A percentile compares a stretch with the other conserved stretches of the same genome.
These are phyloP conservation scores for Myodes glareolus DNA, from an alignment of 2,113 vertebrate species.

Conservation along the genomic window DNA sequence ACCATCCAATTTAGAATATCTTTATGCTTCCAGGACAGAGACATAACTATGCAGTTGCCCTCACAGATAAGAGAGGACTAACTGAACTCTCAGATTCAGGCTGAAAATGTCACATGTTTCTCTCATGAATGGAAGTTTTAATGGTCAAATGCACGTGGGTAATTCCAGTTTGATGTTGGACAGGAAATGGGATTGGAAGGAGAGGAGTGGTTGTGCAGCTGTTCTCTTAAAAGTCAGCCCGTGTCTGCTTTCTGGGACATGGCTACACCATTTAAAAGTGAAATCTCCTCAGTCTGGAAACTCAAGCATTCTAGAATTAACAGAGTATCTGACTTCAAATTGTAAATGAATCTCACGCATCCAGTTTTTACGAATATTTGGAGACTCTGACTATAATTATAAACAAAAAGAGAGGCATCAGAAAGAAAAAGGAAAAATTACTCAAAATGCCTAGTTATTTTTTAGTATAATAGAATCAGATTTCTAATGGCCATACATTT, in stretches of 20 bases:
- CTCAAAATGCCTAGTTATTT: neutral
- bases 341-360: neutral
- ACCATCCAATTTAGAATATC: too few species aligned
- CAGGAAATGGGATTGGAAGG: too few species aligned
- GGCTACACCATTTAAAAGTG: neutral
- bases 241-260: neutral
- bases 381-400: neutral
- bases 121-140: neutral
- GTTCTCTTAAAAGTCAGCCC: neutral
- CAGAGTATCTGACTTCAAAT: neutral
- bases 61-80: neutral
- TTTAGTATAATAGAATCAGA: neutral
- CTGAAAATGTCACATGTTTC: neutral
- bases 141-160: rapidly evolving
- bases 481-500: neutral
- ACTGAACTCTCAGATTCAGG: neutral
- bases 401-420: neutral
- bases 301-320: neutral
- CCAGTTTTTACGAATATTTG: neutral
- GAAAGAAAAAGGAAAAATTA: neutral
- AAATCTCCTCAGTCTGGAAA: neutral
- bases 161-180: neutral
- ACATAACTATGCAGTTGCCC: too few species aligned
- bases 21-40: rapidly evolving
- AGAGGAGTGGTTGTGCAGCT: neutral